Evolutionary conservation across 2,888 invertebrate species (phyloP).

Genomic region (Drosophila helvetica): DNA sequence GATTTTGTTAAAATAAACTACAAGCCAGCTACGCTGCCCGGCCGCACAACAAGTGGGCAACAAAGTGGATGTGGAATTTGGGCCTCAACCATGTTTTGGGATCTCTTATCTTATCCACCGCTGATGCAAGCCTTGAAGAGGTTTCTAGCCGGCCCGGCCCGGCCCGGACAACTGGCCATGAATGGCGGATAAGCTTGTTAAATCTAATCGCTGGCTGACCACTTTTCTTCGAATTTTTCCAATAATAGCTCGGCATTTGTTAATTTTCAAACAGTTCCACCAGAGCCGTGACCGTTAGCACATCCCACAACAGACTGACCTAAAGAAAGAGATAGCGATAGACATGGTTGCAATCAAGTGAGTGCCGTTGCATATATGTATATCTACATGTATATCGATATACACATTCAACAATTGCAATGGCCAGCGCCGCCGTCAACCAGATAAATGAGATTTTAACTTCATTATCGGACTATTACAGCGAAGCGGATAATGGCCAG

Average conservation of each 20-base stretch:
- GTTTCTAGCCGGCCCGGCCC: background rate
- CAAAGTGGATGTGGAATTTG: background rate
- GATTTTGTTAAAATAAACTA: background rate
- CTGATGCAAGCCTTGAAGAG: constrained; percentile 12
- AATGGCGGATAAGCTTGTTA: constrained; percentile 47
- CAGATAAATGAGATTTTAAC: constrained; percentile 44
- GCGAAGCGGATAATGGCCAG: constrained; percentile 19
- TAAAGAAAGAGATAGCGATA: background rate
- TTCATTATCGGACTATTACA: constrained; percentile 52
- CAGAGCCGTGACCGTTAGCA: constrained; percentile 44
- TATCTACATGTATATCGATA: background rate
- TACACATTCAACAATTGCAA: constrained; percentile 25
- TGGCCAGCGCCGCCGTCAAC: constrained; percentile 31
- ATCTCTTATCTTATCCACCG: constrained; percentile 21
- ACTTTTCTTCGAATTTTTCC: constrained; percentile 17
- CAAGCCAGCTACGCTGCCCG: background rate
- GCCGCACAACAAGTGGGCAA: background rate
- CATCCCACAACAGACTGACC: constrained; percentile 15
- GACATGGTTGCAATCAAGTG: constrained; percentile 49
- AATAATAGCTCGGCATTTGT: constrained; percentile 35
- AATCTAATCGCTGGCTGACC: constrained; percentile 7
- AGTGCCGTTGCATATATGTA: constrained; percentile 9
- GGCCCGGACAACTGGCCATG: constrained; percentile 1
- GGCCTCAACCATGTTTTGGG: background rate
- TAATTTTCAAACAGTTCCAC: constrained; percentile 46